A percentile compares a stretch with the other conserved stretches of the same genome.
Evolutionary conservation across 2,888 invertebrate species (phyloP).

Genomic region (Physocephala rufipes): DNA sequence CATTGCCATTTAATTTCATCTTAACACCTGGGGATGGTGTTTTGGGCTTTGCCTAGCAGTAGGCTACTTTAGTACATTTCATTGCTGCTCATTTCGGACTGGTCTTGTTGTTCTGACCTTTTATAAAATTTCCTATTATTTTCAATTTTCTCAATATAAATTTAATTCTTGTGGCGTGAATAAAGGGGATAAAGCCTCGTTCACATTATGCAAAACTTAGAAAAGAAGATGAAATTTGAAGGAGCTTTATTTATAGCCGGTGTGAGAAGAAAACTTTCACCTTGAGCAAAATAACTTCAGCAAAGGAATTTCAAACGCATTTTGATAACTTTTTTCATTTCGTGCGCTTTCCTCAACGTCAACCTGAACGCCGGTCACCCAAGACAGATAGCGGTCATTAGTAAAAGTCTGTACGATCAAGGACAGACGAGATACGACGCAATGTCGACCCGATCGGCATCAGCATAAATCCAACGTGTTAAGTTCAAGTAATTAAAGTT

Average conservation of each 20-base stretch:
- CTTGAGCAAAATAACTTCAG: slow-evolving; percentile 24
- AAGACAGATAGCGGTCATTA: too few species aligned
- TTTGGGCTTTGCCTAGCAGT: too few species aligned
- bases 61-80: too few species aligned
- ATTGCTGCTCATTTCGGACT: slow-evolving; percentile 14
- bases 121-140: background rate
- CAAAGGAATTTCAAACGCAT: slow-evolving; percentile 29
- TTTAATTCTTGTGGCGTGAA: slow-evolving; percentile 42
- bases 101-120: slow-evolving; percentile 25
- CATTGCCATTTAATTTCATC: too few species aligned
- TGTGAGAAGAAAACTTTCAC: background rate
- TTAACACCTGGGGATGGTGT: too few species aligned
- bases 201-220: background rate
- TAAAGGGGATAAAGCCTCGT: background rate
- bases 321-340: background rate
- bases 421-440: background rate
- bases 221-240: background rate
- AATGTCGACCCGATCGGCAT: slow-evolving; percentile 4
- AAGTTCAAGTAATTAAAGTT: slow-evolving; percentile 35
- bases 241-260: background rate
- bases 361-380: background rate
- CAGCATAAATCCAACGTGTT: slow-evolving; percentile 26
- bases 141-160: slow-evolving; percentile 40
- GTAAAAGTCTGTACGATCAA: background rate
- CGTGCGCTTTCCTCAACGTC: background rate